Base-by-base conservation (phyloP, 30 jellyfish, hydroid and myxozoan genomes). In the Pelagia noctiluca region DNA sequence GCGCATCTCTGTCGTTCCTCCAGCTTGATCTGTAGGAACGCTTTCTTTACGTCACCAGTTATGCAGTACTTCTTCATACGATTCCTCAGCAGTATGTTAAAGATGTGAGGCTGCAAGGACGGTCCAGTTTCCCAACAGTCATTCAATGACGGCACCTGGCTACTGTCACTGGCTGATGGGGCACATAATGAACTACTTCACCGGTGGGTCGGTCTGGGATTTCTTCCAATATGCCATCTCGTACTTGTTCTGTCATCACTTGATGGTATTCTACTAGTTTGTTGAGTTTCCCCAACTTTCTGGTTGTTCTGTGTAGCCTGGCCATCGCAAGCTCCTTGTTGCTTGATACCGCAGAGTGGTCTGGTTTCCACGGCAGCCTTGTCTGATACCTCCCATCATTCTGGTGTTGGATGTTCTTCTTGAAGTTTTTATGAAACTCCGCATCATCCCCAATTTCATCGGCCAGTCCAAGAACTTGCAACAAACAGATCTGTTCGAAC, bases 61-160 rank as follows among this genome's bases (percentile, higher is more conserved):
- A 88, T 30, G 80, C 89, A 47, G 78, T 63, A 66, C 76, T 69
- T 86, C 63, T 68, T 80, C 69, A 85, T 19, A 26, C 96, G 79
- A 66, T 77, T 91, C 71, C 96, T 78, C 78, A 84, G 80, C 69
- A 91, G 34, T 3, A 90, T 78, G 65, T 78, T 87, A 32, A 82
- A 83, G 50, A 89, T 76, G 54, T n/a, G 82, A 30, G 80, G 70
- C 52, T 83, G 96, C 46, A 90, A 62, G 38, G 96, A 36, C 68
- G 96, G 97, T 37, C 93, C 93, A 31, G 93, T 76, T 60, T 90
- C 93, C 70, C 75, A 63, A 76, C 92, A 84, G 89, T 90, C 96
- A 52, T 90, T 90, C 80, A 90, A 76, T 30, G 96, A 84, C 5
- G 96, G 87, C 30, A 30, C 80, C 61, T 79, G 50, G 76, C 71